A percentile compares a stretch with the other conserved stretches of the same genome.
phyloP scores from a whole-genome alignment of 2,888 invertebrate genomes.

The Corbicula japonica region DNA sequence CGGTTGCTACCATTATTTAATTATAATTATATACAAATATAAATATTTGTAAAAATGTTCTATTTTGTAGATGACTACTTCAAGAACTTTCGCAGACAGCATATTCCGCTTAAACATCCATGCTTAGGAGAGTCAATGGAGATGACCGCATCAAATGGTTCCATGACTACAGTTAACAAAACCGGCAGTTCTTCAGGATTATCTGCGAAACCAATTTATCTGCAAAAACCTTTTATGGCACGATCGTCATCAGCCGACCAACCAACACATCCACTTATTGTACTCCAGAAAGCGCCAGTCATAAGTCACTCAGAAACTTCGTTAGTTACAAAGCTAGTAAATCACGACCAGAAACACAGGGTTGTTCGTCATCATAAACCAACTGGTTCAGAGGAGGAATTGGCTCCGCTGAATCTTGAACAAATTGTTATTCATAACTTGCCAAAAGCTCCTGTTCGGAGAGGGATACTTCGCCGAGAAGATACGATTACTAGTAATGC shows the following conservation, averaged over 20 bases:
- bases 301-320: constrained; percentile 68
- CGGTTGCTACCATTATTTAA: no score
- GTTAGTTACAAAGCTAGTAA: constrained; percentile 60
- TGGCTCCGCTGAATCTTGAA: constrained; percentile 75
- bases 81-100: constrained; percentile 44
- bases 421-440: constrained; percentile 79
- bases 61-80: constrained; percentile 63
- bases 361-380: constrained; percentile 45
- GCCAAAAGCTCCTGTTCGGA: constrained; percentile 67
- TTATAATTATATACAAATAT: no score
- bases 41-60: no score
- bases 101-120: constrained; percentile 30
- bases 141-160: constrained; percentile 22
- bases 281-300: constrained; percentile 74
- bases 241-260: constrained; percentile 69
- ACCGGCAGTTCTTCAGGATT: constrained; percentile 56
- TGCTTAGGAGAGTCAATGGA: constrained; percentile 10
- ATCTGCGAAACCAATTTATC: constrained; percentile 24
- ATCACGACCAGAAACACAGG: constrained; percentile 66
- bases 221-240: constrained; percentile 60
- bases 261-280: constrained; percentile 76
- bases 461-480: constrained; percentile 51
- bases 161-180: constrained; percentile 28
- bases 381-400: constrained; percentile 77
- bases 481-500: constrained; percentile 62